A percentile compares a stretch with the other conserved stretches of the same genome.
Conservation (phyloP, 2,888 invertebrate species). For the Hyles lineata region DNA sequence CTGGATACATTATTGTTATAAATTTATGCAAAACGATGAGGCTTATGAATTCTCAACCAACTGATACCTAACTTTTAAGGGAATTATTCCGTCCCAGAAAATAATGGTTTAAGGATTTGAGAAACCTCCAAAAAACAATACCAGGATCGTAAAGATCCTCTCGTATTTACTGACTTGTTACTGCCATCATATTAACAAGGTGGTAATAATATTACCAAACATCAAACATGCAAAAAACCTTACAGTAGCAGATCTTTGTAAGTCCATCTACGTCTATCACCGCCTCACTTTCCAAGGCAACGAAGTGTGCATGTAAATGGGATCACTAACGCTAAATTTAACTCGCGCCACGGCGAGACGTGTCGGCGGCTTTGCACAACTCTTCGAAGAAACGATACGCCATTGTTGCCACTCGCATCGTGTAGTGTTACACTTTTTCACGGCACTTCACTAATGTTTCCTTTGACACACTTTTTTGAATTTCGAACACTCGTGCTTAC, state of each 20-base stretch:
- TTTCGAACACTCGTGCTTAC: slow-evolving; percentile 40
- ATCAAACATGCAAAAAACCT: not conserved
- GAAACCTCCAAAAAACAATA: too few species aligned
- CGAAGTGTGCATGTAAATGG: slow-evolving; percentile 60
- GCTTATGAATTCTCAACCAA: not conserved
- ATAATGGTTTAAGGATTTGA: too few species aligned
- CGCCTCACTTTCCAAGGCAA: slow-evolving; percentile 33
- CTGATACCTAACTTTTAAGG: too few species aligned
- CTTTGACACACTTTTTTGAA: slow-evolving; percentile 59
- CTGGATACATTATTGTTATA: too few species aligned
- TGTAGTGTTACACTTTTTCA: slow-evolving; percentile 79
- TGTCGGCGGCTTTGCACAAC: slow-evolving; percentile 60
- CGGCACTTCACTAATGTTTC: slow-evolving; percentile 70
- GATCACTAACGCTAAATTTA: slow-evolving; percentile 84
- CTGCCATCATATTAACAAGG: too few species aligned
- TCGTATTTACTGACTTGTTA: too few species aligned
- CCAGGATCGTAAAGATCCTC: too few species aligned
- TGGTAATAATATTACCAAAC: not conserved
- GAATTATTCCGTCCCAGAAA: too few species aligned
- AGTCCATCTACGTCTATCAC: not conserved
- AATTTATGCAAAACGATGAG: too few species aligned
- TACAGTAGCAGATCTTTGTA: not conserved
- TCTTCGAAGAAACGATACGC: slow-evolving; percentile 76
- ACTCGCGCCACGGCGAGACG: slow-evolving; percentile 62
- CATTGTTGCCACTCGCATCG: slow-evolving; percentile 79